Percentiles rank a stretch among this genome's conserved stretches.
Conservation (phyloP, 2,888 invertebrate species). For the Scaptomyza flava region DNA sequence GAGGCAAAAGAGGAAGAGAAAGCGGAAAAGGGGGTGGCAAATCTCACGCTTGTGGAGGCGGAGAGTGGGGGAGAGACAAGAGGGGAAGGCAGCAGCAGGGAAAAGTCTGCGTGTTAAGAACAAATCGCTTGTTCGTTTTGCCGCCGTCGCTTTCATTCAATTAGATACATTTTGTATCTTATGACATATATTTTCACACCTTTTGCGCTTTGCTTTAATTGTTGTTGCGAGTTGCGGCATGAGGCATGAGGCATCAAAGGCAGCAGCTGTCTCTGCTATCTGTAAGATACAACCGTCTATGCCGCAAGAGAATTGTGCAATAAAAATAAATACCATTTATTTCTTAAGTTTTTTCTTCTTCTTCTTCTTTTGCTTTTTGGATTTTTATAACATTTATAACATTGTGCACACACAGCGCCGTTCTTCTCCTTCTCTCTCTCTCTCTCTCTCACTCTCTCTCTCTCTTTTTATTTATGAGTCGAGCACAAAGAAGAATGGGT, state of each 20-base stretch:
- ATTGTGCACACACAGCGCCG: conserved; percentile 53
- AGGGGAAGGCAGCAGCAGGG: neutral
- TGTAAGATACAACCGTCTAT: conserved; percentile 57
- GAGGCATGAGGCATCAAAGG: conserved; percentile 9
- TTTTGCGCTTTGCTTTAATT: conserved; percentile 59
- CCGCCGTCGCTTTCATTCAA: conserved; percentile 66
- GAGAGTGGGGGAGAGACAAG: neutral
- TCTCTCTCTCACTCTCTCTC: neutral
- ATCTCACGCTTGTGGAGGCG: conserved; percentile 58
- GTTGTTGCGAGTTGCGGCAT: conserved; percentile 29
- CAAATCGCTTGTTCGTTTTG: conserved; percentile 59
- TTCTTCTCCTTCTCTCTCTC: conserved; percentile 16
- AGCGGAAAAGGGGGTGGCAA: conserved; percentile 14
- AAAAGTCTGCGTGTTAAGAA: conserved; percentile 66
- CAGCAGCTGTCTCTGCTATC: conserved; percentile 8
- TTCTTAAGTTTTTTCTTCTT: neutral
- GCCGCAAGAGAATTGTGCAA: conserved; percentile 67
- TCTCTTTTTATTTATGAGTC: conserved; percentile 67
- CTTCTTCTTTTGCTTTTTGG: conserved; percentile 30
- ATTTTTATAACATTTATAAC: conserved; percentile 74
- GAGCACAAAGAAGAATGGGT: conserved; percentile 40
- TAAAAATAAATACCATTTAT: conserved; percentile 70
- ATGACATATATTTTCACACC: conserved; percentile 80
- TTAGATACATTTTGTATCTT: conserved; percentile 82
- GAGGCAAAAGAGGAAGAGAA: neutral